Evolutionary conservation across 64 coral and sea anemone species (phyloP).

Genomic region (Astreopora myriophthalma): DNA sequence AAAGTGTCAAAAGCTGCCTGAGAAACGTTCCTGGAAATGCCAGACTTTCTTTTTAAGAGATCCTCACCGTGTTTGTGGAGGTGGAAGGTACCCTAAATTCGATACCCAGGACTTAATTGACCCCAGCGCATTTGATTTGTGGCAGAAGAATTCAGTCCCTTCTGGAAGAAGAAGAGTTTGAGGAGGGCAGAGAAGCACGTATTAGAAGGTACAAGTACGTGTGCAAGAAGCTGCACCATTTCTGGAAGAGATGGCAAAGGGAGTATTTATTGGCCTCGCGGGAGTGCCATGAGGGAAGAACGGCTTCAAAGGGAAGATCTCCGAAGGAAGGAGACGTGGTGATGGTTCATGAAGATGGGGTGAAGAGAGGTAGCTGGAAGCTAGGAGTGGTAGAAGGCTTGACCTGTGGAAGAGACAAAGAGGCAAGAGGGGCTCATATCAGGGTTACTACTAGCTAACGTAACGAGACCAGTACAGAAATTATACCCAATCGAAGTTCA

Average conservation of each 20-base stretch:
- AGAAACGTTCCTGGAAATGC: constrained; percentile 12
- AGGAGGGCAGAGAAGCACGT: neutral
- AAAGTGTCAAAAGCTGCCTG: neutral
- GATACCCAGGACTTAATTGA: neutral
- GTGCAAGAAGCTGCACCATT: neutral
- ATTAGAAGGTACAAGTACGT: neutral
- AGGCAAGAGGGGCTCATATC: neutral
- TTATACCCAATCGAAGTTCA: neutral
- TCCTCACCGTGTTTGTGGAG: neutral
- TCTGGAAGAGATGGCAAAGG: neutral
- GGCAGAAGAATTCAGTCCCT: neutral
- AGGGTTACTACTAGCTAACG: neutral
- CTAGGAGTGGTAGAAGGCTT: constrained; percentile 3
- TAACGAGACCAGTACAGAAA: neutral
- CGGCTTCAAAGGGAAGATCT: neutral
- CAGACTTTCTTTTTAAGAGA: constrained; percentile 11
- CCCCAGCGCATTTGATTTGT: constrained; percentile 1
- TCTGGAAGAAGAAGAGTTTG: constrained; percentile 21
- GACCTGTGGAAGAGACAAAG: neutral
- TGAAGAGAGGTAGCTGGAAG: neutral
- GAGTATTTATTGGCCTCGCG: neutral
- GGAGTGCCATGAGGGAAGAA: neutral
- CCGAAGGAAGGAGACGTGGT: neutral
- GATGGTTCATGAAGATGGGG: neutral
- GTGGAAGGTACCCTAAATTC: constrained; percentile 9